Evolutionary conservation across 2,113 vertebrate genomes (phyloP).

Genomic region (Nanorana parkeri): DNA sequence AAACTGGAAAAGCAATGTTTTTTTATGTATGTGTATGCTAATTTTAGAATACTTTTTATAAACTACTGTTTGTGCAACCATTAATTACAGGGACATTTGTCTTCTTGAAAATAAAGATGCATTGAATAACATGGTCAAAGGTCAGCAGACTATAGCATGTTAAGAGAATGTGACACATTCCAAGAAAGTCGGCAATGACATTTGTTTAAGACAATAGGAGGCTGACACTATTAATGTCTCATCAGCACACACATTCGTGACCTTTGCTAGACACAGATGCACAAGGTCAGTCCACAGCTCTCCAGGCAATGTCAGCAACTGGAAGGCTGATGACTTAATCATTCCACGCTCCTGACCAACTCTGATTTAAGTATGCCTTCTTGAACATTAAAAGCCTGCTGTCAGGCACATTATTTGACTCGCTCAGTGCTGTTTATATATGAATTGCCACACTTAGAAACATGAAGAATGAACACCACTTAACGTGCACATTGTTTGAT

Average conservation of each 20-base stretch:
- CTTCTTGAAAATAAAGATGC: slow-evolving; percentile 28
- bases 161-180: slow-evolving; percentile 35
- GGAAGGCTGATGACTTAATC: slow-evolving; percentile 24
- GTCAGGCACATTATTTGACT: slow-evolving; percentile 8
- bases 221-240: slow-evolving; percentile 47
- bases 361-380: slow-evolving; percentile 5
- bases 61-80: neutral
- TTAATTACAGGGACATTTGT: neutral
- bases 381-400: neutral
- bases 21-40: neutral
- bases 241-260: slow-evolving; percentile 35
- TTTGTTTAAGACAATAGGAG: slow-evolving; percentile 51
- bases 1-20: neutral
- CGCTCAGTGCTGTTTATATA: neutral
- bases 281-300: slow-evolving; percentile 35
- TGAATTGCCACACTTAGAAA: neutral
- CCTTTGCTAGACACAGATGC: slow-evolving; percentile 33
- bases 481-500: neutral
- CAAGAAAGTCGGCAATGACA: slow-evolving; percentile 28
- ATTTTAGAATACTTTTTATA: neutral
- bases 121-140: slow-evolving; percentile 37
- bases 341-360: slow-evolving; percentile 29
- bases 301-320: slow-evolving; percentile 38
- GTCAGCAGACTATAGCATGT: slow-evolving; percentile 17
- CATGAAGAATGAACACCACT: neutral